These are phyloP conservation scores for Gymnorhina tibicen DNA, from an alignment of 2,113 vertebrate species.

Conservation along the genomic window DNA sequence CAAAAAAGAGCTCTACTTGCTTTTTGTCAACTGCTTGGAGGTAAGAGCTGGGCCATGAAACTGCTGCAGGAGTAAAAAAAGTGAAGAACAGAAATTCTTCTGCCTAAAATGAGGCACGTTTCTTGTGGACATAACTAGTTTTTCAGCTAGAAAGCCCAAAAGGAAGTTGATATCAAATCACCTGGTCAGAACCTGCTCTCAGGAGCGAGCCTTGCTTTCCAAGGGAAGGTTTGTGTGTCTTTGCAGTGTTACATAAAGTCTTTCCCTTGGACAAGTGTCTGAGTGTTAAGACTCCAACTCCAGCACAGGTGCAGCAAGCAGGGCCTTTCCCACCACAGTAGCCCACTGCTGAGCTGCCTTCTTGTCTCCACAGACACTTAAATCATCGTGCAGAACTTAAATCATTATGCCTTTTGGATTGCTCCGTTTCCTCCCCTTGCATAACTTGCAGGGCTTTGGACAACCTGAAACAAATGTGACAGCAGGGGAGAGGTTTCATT, in stretches of 20 bases:
- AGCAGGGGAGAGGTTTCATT: not conserved
- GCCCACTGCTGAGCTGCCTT: not conserved
- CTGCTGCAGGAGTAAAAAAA: not conserved
- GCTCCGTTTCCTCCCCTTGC: not conserved
- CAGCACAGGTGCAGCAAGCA: not conserved
- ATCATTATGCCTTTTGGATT: not conserved
- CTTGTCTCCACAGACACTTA: not conserved
- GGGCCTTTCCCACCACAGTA: not conserved
- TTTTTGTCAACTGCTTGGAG: constrained; percentile 86
- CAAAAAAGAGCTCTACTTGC: constrained; percentile 83
- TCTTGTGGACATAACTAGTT: not conserved
- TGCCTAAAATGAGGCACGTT: not conserved
- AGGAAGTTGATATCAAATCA: not conserved
- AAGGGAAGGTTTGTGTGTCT: not conserved
- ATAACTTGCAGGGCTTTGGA: not conserved
- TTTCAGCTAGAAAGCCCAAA: not conserved
- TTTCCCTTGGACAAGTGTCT: not conserved
- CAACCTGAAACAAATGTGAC: not conserved
- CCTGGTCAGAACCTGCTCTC: not conserved
- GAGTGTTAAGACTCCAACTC: not conserved
- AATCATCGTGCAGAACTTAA: not conserved
- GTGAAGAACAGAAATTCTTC: not conserved
- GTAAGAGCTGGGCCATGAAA: not conserved
- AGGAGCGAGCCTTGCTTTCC: not conserved
- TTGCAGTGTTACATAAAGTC: not conserved